Conservation (phyloP, 1,140 invertebrate species). For the Acyrthosiphon pisum region DNA sequence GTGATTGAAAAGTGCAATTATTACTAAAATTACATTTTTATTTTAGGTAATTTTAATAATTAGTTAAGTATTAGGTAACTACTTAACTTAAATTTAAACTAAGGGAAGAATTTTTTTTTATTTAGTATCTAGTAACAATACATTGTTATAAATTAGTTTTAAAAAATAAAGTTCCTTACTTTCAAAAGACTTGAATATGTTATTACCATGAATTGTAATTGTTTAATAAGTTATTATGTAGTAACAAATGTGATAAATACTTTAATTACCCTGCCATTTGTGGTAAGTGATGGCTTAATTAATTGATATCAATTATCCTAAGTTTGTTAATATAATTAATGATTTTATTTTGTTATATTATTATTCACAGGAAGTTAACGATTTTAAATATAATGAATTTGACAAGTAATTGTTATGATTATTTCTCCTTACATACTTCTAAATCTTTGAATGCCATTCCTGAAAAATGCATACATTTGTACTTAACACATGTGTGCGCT, state of each 20-base stretch:
- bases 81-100: background rate
- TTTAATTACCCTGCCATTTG: background rate
- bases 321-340: too few relatives aligned
- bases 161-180: background rate
- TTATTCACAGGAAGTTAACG: too few relatives aligned
- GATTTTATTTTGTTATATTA: too few relatives aligned
- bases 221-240: background rate
- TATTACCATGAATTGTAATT: too few relatives aligned
- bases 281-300: slow-evolving; percentile 4
- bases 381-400: too few relatives aligned
- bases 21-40: background rate
- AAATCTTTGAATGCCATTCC: too few relatives aligned
- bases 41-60: background rate
- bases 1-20: background rate
- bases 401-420: too few relatives aligned
- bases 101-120: background rate
- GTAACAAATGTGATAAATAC: slow-evolving; percentile 18
- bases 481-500: too few relatives aligned
- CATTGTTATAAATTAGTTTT: background rate
- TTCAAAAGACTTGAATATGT: too few relatives aligned
- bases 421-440: too few relatives aligned
- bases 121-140: slow-evolving; percentile 10
- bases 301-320: background rate
- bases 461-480: too few relatives aligned
- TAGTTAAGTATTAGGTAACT: background rate